These are phyloP conservation scores for Anabas testudineus DNA, from an alignment of 2,797 vertebrate species.

Conservation along the genomic window DNA sequence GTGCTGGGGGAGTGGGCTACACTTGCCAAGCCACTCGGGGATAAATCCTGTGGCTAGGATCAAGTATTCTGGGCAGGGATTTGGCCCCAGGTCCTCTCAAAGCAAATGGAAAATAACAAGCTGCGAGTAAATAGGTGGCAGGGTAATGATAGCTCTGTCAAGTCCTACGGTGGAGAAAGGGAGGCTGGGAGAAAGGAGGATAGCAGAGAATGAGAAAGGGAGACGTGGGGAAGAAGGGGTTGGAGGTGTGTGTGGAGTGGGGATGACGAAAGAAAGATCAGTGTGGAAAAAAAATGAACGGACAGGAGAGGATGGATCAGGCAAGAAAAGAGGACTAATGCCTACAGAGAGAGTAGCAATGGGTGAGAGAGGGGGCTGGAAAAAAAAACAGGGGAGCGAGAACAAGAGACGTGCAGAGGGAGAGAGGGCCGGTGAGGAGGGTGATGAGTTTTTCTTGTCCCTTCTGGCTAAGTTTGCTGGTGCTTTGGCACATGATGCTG, in stretches of 20 bases:
- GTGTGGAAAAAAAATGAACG: slow-evolving; percentile 9
- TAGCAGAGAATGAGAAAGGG: slow-evolving; percentile 23
- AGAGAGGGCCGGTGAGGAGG: slow-evolving; percentile 19
- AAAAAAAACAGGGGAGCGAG: slow-evolving; percentile 2
- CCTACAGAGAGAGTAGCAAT: slow-evolving; percentile 8
- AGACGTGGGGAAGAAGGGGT: slow-evolving; percentile 3
- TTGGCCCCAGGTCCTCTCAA: slow-evolving; percentile 68
- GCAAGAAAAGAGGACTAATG: slow-evolving; percentile 16
- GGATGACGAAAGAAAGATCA: slow-evolving; percentile 27
- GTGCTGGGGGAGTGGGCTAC: slow-evolving; percentile 31
- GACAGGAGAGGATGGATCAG: slow-evolving; percentile 7
- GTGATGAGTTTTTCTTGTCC: slow-evolving; percentile 42
- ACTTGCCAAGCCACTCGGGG: slow-evolving; percentile 71
- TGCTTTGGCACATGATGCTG: slow-evolving; percentile 48
- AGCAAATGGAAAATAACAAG: slow-evolving; percentile 80
- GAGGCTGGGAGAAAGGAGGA: slow-evolving; percentile 38
- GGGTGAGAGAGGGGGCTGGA: background rate
- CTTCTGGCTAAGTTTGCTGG: slow-evolving; percentile 32
- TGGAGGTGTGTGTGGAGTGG: background rate
- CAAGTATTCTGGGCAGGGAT: slow-evolving; percentile 74
- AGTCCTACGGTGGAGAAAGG: slow-evolving; percentile 57
- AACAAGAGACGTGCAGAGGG: slow-evolving; percentile 16
- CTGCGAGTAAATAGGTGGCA: slow-evolving; percentile 76
- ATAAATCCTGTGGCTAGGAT: slow-evolving; percentile 74
- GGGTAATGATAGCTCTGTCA: slow-evolving; percentile 79